Evolutionary conservation across 2,113 vertebrate genomes (phyloP), one percentile per base, ranked within the genome.

Genomic region (Urocynchramus pylzowi): DNA sequence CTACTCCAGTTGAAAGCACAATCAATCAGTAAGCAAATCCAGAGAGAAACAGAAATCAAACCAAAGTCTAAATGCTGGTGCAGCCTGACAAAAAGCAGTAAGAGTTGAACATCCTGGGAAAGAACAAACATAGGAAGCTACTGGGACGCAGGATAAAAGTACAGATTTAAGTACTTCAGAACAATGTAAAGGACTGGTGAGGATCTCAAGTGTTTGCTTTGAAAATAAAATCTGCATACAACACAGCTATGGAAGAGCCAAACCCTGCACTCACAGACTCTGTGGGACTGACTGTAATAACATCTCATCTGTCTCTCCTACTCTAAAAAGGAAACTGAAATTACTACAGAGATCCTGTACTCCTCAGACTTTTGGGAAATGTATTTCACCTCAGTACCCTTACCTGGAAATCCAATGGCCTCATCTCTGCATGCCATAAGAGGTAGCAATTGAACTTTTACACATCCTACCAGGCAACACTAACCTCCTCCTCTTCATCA

Each of bases 401-500:
- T 47, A n/a, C 61, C 50, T 56, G 23, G 33, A 83, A 95, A 91
- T 28, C 56, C 35, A 69, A 35, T 0, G 3, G 61, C n/a, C 44
- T 59, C 19, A 52, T 10, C 37, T 84, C 73, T 68, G 53, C 18
- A 18, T 9, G 60, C 12, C 56, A 57, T 16, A 84, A 45, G 44
- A 81, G n/a, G 37, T 12, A 61, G 5, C 26, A 84, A 74, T 11
- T 84, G 15, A 87, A 54, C 44, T 63, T 69, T 56, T 56, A 56
- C 24, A 60, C 33, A 35, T 39, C 28, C 57, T 79, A 13, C 47
- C 13, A 89, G 89, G 45, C 42, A 93, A 68, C 22, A 95, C 98
- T 78, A 94, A 98, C 93, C 98, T 98, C 98, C 1, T 98, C 98
- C 9, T 98, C 98, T 4, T 99, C 98, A 10, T 98, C 98, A 7